These are phyloP conservation scores for Moxostoma hubbsi DNA, from an alignment of 2,797 vertebrate genomes.

Conservation along the genomic window DNA sequence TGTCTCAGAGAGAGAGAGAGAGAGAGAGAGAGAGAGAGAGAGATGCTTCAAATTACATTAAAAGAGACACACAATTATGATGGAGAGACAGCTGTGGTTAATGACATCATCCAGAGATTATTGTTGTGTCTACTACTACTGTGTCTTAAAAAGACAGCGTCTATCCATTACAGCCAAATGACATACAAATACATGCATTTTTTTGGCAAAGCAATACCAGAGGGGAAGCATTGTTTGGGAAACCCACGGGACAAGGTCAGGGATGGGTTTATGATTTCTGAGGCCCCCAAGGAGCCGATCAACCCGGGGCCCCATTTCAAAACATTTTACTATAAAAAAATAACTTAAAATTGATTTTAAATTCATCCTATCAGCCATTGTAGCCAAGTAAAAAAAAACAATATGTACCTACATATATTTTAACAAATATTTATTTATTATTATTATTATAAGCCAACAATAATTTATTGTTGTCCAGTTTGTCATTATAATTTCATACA, in stretches of 20 bases:
- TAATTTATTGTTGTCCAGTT: too few species aligned
- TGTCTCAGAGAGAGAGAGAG: not conserved
- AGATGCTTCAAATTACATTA: conserved; percentile 1
- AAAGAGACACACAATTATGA: conserved; percentile 19
- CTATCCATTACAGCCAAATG: not conserved
- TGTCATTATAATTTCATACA: too few species aligned
- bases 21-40: not conserved
- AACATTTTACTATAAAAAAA: too few species aligned
- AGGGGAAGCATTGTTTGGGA: not conserved
- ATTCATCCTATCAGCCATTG: too few species aligned
- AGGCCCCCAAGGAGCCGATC: too few species aligned
- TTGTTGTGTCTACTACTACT: not conserved
- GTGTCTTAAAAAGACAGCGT: not conserved
- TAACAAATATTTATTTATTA: too few species aligned
- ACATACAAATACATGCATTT: not conserved
- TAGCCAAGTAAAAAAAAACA: too few species aligned
- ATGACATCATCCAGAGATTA: not conserved
- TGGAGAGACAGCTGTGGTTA: conserved; percentile 13
- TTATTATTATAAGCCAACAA: too few species aligned
- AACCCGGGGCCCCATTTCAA: too few species aligned
- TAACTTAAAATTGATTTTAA: too few species aligned
- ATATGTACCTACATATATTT: too few species aligned
- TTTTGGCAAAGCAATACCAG: not conserved
- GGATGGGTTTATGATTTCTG: too few species aligned
- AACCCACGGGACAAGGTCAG: not conserved